These are phyloP conservation scores for Myanophis thanlyinensis DNA, from an alignment of 2,113 vertebrate species.

Conservation along the genomic window DNA sequence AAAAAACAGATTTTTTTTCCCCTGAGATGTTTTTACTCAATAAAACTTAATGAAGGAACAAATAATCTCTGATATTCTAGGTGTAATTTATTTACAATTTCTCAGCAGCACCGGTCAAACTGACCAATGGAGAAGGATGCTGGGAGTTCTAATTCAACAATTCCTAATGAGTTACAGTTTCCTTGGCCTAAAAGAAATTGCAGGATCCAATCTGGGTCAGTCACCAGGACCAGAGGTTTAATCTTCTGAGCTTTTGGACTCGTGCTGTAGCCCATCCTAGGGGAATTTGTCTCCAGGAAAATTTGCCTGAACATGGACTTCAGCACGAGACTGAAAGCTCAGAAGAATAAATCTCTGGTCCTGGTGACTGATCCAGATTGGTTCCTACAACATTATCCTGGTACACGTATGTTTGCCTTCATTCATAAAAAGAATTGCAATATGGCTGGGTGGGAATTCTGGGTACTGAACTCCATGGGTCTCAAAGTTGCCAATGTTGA, in stretches of 20 bases:
- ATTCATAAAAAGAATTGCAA: background rate
- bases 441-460: background rate
- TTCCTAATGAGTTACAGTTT: too few relatives aligned
- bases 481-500: background rate
- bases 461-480: background rate
- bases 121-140: background rate
- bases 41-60: background rate
- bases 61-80: background rate
- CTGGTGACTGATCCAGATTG: background rate
- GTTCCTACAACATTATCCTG: background rate
- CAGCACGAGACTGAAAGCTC: too few relatives aligned
- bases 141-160: background rate
- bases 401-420: background rate
- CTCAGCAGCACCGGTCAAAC: background rate
- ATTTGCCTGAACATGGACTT: too few relatives aligned
- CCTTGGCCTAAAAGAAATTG: background rate
- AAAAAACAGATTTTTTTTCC: background rate
- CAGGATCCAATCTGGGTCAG: background rate
- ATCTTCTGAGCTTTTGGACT: too few relatives aligned
- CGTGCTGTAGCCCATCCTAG: too few relatives aligned
- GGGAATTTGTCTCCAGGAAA: too few relatives aligned
- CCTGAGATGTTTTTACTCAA: background rate
- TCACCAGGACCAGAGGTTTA: too few relatives aligned
- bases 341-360: too few relatives aligned
- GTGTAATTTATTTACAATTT: background rate